Base-by-base conservation (phyloP, 2,888 invertebrate genomes). In the Monopis laevigella region DNA sequence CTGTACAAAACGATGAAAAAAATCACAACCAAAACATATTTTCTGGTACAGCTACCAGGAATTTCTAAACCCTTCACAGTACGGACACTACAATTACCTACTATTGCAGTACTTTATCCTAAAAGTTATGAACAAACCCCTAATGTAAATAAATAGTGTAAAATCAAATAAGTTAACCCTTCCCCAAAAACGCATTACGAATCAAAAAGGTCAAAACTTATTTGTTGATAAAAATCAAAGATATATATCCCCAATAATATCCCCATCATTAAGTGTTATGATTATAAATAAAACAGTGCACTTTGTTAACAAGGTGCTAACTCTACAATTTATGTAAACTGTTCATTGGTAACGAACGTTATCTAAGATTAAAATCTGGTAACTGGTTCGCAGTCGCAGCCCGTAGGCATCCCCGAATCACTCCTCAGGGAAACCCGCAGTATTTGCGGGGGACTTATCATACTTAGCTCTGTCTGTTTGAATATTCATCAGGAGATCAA, bases 361-460 rank as follows among this genome's bases (percentile, higher is more conserved):
- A 80, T 80, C 80, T 78, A 66, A 72, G 78, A 80, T 80, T 78
- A 74, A 80, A 77, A 80, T 80, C 78, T 69, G 65, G 62, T 62
- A 62, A 30, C 19, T 18, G 19, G 39, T 32, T 11, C 56, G 49
- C 50, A 46, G 48, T 50, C 48, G 55, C 61, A 40, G 18, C 62
- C 56, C 59, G 62, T 65, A 66, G 67, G 66, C 68, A 59, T 19
- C 56, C 57, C 61, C 58, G 68, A 69, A 77, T 77, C 74, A 66
- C 75, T 75, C 80, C 77, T 68, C 53, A 43, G 68, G 74, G 80
- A 75, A 55, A 51, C 53, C 40, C 34, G 63, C 58, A 60, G 66
- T 71, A 71, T 72, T 70, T 70, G 74, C 56, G 70, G 66, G 60
- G 59, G 58, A 59, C 68, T 70, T 74, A 74, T 71, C 72, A 40